These are phyloP conservation scores for Amaurobius ferox DNA, from an alignment of 2,888 invertebrate genomes.

Conservation along the genomic window DNA sequence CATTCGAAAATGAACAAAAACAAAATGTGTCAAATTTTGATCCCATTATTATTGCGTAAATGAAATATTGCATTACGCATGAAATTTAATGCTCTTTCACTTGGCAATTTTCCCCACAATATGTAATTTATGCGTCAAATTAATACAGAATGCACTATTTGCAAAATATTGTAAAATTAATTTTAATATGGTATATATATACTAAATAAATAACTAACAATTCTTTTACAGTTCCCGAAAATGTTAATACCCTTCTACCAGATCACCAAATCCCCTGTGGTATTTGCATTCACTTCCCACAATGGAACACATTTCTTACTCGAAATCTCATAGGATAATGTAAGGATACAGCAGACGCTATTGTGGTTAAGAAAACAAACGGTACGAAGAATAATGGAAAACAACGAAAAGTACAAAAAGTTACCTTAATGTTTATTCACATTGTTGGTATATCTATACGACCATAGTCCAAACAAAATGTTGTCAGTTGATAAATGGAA, in stretches of 20 bases:
- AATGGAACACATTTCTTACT: conserved; percentile 24
- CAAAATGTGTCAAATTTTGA: too few species aligned
- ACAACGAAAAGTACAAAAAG: conserved; percentile 29
- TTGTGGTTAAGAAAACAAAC: conserved; percentile 45
- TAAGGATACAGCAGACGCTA: conserved; percentile 53
- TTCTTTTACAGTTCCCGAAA: too few species aligned
- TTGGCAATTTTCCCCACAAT: too few species aligned
- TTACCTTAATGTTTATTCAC: conserved; percentile 67
- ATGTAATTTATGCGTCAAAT: too few species aligned
- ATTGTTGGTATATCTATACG: conserved; percentile 50
- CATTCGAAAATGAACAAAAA: too few species aligned
- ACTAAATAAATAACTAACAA: too few species aligned
- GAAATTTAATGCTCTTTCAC: too few species aligned
- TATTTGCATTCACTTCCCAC: conserved; percentile 13
- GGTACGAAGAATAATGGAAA: conserved; percentile 19
- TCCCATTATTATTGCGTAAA: too few species aligned
- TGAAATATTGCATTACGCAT: too few species aligned
- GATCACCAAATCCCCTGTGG: not conserved
- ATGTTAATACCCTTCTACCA: not conserved
- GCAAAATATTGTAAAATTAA: too few species aligned
- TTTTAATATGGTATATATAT: too few species aligned
- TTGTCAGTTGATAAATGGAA: conserved; percentile 68
- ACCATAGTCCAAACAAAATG: conserved; percentile 19
- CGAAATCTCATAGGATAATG: conserved; percentile 46
- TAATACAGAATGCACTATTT: too few species aligned